Conservation (phyloP, 2,888 invertebrate species). For the Acanthosepion pharaonis region DNA sequence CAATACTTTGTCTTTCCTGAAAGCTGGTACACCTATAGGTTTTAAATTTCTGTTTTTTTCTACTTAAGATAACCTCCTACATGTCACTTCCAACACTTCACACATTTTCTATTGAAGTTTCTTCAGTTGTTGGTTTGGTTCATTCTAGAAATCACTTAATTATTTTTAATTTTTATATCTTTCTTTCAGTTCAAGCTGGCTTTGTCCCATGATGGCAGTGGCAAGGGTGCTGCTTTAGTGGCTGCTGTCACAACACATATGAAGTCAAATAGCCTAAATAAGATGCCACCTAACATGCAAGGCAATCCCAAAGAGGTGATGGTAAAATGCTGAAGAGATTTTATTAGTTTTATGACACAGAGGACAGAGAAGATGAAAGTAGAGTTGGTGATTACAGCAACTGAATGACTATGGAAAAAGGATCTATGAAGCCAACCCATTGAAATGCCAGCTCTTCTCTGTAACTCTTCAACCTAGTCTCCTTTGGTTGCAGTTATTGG, state of each 20-base stretch:
- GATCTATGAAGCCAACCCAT: neutral
- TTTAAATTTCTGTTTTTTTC: no score
- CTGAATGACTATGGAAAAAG: neutral
- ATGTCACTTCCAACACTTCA: no score
- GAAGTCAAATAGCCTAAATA: neutral
- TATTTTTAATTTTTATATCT: neutral
- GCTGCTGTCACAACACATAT: conserved; percentile 70
- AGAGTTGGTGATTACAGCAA: neutral
- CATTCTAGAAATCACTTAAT: neutral
- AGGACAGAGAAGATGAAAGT: neutral
- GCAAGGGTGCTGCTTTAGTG: conserved; percentile 74
- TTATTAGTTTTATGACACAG: neutral
- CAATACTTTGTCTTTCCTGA: no score
- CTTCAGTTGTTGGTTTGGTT: no score
- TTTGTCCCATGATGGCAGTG: conserved; percentile 74
- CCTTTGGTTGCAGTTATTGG: conserved; percentile 12
- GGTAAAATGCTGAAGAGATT: neutral
- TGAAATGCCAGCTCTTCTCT: neutral
- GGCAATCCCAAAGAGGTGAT: neutral
- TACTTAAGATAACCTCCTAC: no score
- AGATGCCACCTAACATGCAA: conserved; percentile 21
- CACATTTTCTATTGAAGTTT: no score
- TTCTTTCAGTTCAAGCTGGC: conserved; percentile 70
- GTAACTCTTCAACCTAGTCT: neutral
- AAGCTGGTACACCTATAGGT: no score